Percentiles rank a stretch among this genome's conserved stretches.
phyloP scores from a whole-genome alignment of 30 jellyfish, hydroid and myxozoan species.

The Clytia hemisphaerica region DNA sequence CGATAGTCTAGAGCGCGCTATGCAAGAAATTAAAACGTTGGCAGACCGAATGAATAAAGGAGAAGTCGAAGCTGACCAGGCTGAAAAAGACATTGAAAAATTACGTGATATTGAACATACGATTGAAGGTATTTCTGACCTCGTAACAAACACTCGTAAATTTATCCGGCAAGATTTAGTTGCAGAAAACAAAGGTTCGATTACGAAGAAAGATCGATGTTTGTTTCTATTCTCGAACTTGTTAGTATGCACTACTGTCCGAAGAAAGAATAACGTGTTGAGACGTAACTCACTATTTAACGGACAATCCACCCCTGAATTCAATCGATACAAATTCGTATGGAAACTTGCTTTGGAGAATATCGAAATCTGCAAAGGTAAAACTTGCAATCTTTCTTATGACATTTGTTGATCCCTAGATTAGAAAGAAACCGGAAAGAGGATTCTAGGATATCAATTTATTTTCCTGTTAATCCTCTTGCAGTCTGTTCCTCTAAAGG shows the following conservation, averaged over 20 bases:
- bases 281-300: constrained; percentile 93
- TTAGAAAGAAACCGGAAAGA: too few species aligned
- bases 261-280: constrained; percentile 70
- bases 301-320: constrained; percentile 97
- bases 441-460: too few species aligned
- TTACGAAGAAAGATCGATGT: constrained; percentile 92
- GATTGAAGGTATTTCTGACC: constrained; percentile 83
- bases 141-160: constrained; percentile 73
- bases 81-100: constrained; percentile 93
- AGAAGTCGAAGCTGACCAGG: constrained; percentile 99
- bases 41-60: constrained; percentile 99
- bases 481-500: too few species aligned
- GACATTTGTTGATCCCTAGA: background rate
- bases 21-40: constrained; percentile 83
- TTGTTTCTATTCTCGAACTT: constrained; percentile 89
- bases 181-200: constrained; percentile 93
- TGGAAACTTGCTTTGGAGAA: constrained; percentile 84
- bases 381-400: too few species aligned
- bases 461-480: too few species aligned
- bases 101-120: constrained; percentile 95
- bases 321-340: constrained; percentile 74
- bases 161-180: constrained; percentile 90
- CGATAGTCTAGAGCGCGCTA: constrained; percentile 77
- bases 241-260: constrained; percentile 95
- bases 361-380: constrained; percentile 81